Evolutionary conservation across 2,797 vertebrate species (phyloP).

Genomic region (Schizothorax lantsangensis): DNA sequence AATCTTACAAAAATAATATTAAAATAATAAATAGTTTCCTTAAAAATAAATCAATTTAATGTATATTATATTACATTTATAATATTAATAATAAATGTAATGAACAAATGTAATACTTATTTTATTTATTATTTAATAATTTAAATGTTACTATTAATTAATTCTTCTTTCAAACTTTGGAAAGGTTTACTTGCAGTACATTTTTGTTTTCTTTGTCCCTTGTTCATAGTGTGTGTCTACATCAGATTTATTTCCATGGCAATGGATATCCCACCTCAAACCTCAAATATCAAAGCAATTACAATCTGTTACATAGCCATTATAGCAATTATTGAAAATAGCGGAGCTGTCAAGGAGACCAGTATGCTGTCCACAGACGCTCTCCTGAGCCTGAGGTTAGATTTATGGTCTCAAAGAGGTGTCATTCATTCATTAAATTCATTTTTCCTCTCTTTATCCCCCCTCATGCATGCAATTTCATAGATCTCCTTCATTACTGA

Average conservation of each 20-base stretch:
- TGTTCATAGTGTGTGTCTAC: constrained; percentile 2
- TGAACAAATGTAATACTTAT: not conserved
- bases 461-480: constrained; percentile 17
- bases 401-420: constrained; percentile 45
- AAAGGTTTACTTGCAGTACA: not conserved
- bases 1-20: not conserved
- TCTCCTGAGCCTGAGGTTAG: constrained; percentile 53
- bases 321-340: constrained; percentile 79
- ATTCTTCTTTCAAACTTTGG: not conserved
- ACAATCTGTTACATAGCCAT: constrained; percentile 70
- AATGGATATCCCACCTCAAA: constrained; percentile 64
- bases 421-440: constrained; percentile 41
- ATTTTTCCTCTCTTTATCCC: constrained; percentile 27
- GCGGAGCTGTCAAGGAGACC: constrained; percentile 69
- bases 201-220: constrained; percentile 3
- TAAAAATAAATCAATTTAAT: not conserved
- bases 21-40: not conserved
- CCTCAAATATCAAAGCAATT: constrained; percentile 57
- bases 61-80: too few species aligned
- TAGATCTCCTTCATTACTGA: constrained; percentile 60
- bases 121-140: not conserved
- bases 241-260: constrained; percentile 40
- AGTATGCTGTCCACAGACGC: constrained; percentile 51
- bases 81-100: not conserved
- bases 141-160: not conserved